Evolutionary conservation across 2,888 invertebrate species (phyloP).

Genomic region (Callimorpha dominula): DNA sequence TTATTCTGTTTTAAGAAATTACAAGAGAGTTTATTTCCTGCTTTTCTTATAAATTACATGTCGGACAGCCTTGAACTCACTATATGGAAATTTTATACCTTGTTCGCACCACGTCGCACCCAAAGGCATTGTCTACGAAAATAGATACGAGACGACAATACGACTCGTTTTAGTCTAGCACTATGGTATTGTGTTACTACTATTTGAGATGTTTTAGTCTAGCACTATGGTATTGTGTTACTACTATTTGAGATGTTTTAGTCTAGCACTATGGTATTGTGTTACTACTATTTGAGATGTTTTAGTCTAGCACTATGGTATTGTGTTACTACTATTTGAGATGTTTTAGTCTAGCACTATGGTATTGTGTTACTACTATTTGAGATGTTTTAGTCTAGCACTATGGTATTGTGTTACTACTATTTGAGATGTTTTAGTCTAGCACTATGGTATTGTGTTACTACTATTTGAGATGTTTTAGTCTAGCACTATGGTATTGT

Average conservation of each 20-base stretch:
- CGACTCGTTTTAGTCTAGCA: slow-evolving; percentile 30
- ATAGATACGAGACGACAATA: slow-evolving; percentile 40
- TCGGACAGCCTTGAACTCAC: slow-evolving; percentile 69
- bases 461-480: slow-evolving; percentile 19
- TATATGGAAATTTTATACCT: slow-evolving; percentile 65
- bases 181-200: slow-evolving; percentile 5
- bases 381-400: slow-evolving; percentile 23
- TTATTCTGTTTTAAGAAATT: background rate
- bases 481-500: slow-evolving; percentile 14
- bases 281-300: slow-evolving; percentile 9
- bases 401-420: slow-evolving; percentile 5
- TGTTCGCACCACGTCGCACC: slow-evolving; percentile 41
- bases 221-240: slow-evolving; percentile 14
- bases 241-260: slow-evolving; percentile 20
- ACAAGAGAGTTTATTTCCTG: slow-evolving; percentile 27
- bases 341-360: slow-evolving; percentile 23
- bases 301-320: slow-evolving; percentile 23
- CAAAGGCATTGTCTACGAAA: slow-evolving; percentile 46
- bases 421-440: slow-evolving; percentile 22
- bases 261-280: slow-evolving; percentile 15
- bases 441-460: slow-evolving; percentile 13
- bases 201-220: slow-evolving; percentile 23
- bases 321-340: slow-evolving; percentile 12
- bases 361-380: slow-evolving; percentile 12
- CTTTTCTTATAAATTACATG: slow-evolving; percentile 52